phyloP scores from a whole-genome alignment of 2,113 vertebrate species.

The Danio rerio region GRCz12tu NC_133180.1:69023501-69024000 shows the following conservation, averaged over 20 bases:
- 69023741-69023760: slow-evolving; percentile 84
- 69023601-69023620: neutral
- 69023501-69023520: slow-evolving; percentile 90
- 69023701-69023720: slow-evolving; percentile 91
- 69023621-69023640: slow-evolving; percentile 74
- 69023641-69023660: slow-evolving; percentile 85
- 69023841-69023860: too few relatives aligned
- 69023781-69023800: neutral
- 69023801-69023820: neutral
- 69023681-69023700: slow-evolving; percentile 92
- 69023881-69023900: too few relatives aligned
- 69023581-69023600: neutral
- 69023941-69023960: too few relatives aligned
- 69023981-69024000: too few relatives aligned
- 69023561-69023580: neutral
- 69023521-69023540: slow-evolving; percentile 73
- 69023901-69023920: too few relatives aligned
- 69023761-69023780: slow-evolving; percentile 76
- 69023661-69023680: slow-evolving; percentile 93
- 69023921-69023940: too few relatives aligned
- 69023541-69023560: neutral
- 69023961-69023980: too few relatives aligned
- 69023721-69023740: slow-evolving; percentile 92
- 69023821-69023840: too few relatives aligned
- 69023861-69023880: too few relatives aligned